These are phyloP conservation scores for Eubucco bourcierii DNA, from an alignment of 2,113 vertebrate genomes.

Conservation along the genomic window DNA sequence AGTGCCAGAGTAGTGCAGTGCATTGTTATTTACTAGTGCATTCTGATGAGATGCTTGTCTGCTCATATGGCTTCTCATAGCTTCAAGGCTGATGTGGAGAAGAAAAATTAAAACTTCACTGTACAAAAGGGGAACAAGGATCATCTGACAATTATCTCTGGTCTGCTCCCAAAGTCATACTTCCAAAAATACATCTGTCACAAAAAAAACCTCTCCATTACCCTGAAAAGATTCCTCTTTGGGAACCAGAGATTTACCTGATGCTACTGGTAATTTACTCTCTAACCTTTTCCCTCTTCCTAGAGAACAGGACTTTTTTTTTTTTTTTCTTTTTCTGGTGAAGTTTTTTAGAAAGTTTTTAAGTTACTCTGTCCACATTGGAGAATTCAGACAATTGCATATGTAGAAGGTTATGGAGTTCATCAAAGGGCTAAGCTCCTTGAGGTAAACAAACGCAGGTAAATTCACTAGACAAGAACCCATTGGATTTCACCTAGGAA, in stretches of 20 bases:
- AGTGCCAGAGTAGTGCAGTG: neutral
- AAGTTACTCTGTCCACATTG: neutral
- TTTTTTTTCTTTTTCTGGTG: neutral
- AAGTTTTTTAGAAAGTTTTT: neutral
- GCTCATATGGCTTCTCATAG: neutral
- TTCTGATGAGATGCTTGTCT: neutral
- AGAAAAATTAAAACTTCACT: neutral
- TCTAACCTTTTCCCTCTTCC: neutral
- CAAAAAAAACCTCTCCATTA: neutral
- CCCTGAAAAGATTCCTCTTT: neutral
- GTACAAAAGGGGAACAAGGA: neutral
- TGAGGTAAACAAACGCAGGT: neutral
- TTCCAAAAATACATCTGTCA: neutral
- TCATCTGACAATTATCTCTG: neutral
- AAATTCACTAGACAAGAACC: neutral
- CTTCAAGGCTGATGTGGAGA: neutral
- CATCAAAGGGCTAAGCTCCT: neutral
- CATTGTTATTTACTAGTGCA: conserved; percentile 3
- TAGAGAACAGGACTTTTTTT: neutral
- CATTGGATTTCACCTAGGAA: neutral
- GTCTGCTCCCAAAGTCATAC: neutral
- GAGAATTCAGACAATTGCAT: neutral
- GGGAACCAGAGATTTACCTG: neutral
- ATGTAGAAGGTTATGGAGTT: neutral
- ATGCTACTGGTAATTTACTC: neutral